Percentiles rank a stretch among this genome's conserved stretches.
Conservation (phyloP, 1,140 invertebrate species). For the Drosophila nigrodunni region DNA sequence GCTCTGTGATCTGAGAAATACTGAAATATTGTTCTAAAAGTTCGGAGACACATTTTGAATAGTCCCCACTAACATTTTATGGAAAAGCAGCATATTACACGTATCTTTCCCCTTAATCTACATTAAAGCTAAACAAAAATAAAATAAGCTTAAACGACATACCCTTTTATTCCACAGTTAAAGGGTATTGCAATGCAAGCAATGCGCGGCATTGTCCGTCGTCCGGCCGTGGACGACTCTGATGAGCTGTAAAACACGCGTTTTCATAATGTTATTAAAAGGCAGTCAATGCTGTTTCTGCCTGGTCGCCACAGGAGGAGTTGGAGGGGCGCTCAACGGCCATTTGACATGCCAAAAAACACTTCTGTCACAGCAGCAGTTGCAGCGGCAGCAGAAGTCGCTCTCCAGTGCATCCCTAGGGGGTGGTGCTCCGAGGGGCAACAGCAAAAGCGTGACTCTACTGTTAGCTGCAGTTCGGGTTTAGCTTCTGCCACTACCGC, state of each 20-base stretch:
- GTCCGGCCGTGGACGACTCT: constrained; percentile 32
- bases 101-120: no score
- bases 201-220: constrained; percentile 30
- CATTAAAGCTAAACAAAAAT: no score
- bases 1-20: no score
- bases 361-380: constrained; percentile 76
- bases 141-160: no score
- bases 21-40: no score
- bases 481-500: not conserved
- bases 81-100: no score
- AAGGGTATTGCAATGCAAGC: constrained; percentile 39
- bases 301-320: not conserved
- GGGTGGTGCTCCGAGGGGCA: constrained; percentile 39
- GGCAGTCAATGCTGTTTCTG: constrained; percentile 13
- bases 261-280: constrained; percentile 80
- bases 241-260: constrained; percentile 80
- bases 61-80: no score
- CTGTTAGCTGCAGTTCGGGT: not conserved
- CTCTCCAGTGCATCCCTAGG: constrained; percentile 42
- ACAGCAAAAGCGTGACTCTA: constrained; percentile 51
- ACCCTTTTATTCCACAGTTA: no score
- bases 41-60: no score
- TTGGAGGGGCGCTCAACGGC: constrained; percentile 53
- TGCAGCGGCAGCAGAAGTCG: constrained; percentile 15
- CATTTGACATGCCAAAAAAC: constrained; percentile 83